A percentile compares a stretch with the other conserved stretches of the same genome.
phyloP scores from a whole-genome alignment of 2,888 invertebrate species.

The Morpho helenor region DNA sequence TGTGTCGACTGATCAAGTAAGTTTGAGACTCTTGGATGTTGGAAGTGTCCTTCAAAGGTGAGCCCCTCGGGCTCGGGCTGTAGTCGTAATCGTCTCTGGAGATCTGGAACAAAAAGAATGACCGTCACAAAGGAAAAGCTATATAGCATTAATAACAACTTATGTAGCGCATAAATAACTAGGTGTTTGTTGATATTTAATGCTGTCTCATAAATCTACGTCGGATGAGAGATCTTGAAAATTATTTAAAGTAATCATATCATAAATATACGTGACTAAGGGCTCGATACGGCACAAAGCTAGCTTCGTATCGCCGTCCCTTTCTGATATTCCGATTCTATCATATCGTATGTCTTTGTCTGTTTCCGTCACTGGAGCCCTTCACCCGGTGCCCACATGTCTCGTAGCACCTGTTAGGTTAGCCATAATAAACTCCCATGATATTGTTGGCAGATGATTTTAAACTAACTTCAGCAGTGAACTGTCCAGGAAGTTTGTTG shows the following conservation, averaged over 20 bases:
- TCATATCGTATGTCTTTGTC: slow-evolving; percentile 40
- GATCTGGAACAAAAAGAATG: slow-evolving; percentile 43
- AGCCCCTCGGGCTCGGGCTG: slow-evolving; percentile 64
- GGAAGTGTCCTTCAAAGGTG: slow-evolving; percentile 69
- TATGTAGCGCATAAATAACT: slow-evolving; percentile 9
- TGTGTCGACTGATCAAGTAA: slow-evolving; percentile 71
- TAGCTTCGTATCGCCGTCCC: slow-evolving; percentile 41
- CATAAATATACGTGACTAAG: slow-evolving; percentile 48
- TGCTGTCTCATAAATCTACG: slow-evolving; percentile 31
- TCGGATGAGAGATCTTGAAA: slow-evolving; percentile 38
- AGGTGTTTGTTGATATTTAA: slow-evolving; percentile 14
- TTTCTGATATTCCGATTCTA: slow-evolving; percentile 38
- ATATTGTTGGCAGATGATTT: slow-evolving; percentile 25
- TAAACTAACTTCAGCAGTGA: slow-evolving; percentile 40
- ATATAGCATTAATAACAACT: neutral
- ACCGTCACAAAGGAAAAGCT: neutral
- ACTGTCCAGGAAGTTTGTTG: slow-evolving; percentile 49
- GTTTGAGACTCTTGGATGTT: slow-evolving; percentile 65
- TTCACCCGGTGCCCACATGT: slow-evolving; percentile 60
- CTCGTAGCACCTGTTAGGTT: slow-evolving; percentile 58
- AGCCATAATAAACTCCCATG: slow-evolving; percentile 41
- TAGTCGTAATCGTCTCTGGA: slow-evolving; percentile 72
- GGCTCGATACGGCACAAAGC: slow-evolving; percentile 27
- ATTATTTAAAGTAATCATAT: slow-evolving; percentile 54
- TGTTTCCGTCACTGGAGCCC: slow-evolving; percentile 55